These are phyloP conservation scores for Orientallactaga bullata DNA, from an alignment of 2,113 vertebrate species.

Conservation along the genomic window DNA sequence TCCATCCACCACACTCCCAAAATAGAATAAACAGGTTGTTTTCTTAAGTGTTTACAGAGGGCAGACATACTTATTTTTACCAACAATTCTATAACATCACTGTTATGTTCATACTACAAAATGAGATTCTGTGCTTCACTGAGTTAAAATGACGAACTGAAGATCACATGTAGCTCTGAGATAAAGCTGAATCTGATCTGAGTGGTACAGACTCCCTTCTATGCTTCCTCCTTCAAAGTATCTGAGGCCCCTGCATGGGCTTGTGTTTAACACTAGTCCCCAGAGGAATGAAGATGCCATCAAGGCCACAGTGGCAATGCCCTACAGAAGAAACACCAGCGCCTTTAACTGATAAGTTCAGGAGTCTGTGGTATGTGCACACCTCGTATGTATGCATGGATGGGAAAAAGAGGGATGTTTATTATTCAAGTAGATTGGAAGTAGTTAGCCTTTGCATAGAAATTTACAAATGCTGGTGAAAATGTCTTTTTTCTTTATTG, in stretches of 20 bases:
- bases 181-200: background rate
- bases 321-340: background rate
- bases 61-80: background rate
- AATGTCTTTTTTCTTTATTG: background rate
- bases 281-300: background rate
- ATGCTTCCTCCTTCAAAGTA: background rate
- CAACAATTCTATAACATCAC: background rate
- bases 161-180: background rate
- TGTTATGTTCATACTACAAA: slow-evolving; percentile 9
- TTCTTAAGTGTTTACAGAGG: slow-evolving; percentile 14
- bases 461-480: background rate
- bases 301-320: no score
- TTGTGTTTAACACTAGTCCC: background rate
- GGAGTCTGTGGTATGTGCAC: background rate
- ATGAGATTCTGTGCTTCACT: background rate
- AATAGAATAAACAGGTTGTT: slow-evolving; percentile 12
- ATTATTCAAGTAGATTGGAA: background rate
- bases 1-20: background rate
- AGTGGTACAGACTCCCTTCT: background rate
- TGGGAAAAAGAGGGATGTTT: no score
- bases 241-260: background rate
- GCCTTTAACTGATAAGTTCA: background rate
- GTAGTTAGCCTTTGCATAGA: background rate
- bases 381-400: no score
- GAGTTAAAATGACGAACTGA: background rate